Evolutionary conservation across 2,797 vertebrate species (phyloP), one percentile per base, ranked within the genome.

Genomic region (Setipinna tenuifilis): DNA sequence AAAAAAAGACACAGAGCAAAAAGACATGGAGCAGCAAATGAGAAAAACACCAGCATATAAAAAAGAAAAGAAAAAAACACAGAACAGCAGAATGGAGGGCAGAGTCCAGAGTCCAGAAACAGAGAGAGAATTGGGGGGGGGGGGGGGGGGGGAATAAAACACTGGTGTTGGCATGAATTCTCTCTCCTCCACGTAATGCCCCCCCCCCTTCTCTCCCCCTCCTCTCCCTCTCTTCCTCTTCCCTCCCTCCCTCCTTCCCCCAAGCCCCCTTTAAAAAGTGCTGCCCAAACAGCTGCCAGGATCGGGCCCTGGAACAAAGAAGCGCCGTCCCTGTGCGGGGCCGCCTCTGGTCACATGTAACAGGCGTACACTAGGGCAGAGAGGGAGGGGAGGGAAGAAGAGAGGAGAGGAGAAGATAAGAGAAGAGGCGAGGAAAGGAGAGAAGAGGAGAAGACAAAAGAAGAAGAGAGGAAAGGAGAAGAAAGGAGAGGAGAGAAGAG

Each of bases 241-340:
- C 12, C 1, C 31, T 41, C 28, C 68, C 14, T 41, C 28, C 31
- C 46, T 10, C 46, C 3, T 48, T 10, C 46, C 3, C 10, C 46
- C 46, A 48, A n/a, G n/a, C n/a, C n/a, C n/a, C n/a, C n/a, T 48
- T 48, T 48, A 10, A 4, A 75, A 75, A 35, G 28, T 35, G 68
- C 68, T 41, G 68, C 16, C 68, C 31, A 75, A 75, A 75, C 68
- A 75, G 68, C 68, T 75, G 68, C 68, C 68, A 19, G 6, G 68
- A 41, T 28, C 16, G 68, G n/a, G 31, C 68, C 5, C 31, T 41
- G 68, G 68, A 75, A 75, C 28, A 75, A 75, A 75, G 68, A 16
- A 16, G 28, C 17, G 68, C 17, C 68, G 16, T 41, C 46, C 68
- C 68, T 75, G 68, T 17, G 28, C 68, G 2, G 31, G 31, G 28